Evolutionary conservation across 1,140 invertebrate species (phyloP), one percentile per base, ranked within the genome.

Genomic region (Drosophila lini): DNA sequence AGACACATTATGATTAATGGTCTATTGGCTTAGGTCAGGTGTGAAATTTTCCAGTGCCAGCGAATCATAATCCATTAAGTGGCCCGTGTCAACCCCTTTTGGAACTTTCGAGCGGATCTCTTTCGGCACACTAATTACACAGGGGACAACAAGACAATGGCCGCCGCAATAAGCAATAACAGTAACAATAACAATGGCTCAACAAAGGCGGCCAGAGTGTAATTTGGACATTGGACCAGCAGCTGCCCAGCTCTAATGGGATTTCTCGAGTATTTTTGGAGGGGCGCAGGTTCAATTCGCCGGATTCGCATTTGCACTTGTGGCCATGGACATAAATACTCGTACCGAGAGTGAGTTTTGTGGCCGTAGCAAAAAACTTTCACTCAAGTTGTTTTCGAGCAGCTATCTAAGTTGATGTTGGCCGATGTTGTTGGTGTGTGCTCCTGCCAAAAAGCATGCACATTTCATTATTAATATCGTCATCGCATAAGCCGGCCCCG

Each of bases 401-500:
- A 65, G 69, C 65, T 52, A 70, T 63, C 15, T 53, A 38, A 22
- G 44, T 50, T 59, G 44, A 15, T n/a, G 48, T 38, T 50, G 58
- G 40, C 31, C 13, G 41, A 48, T 22, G 58, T 59, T 58, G 63
- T 57, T 56, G 78, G 63, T 78, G 62, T 78, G 63, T 75, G 80
- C 80, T 88, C 83, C 83, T 89, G 80, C 86, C 83, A 89, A 88
- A 88, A 88, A 82, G 76, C 82, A 78, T 74, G 78, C 40, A 65
- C 76, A 83, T 82, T 89, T 89, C 80, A 89, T 89, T 77, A 84
- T 89, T 75, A 86, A 88, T 78, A 65, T 78, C 83, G 78, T 76
- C 80, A 82, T 58, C 65, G 47, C 70, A 60, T 65, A 73, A 86
- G 82, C 73, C 57, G 78, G 68, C 32, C 22, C 28, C 36, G 50